Base-by-base conservation (phyloP, 2,888 invertebrate species). In the Parnassius apollo region DNA sequence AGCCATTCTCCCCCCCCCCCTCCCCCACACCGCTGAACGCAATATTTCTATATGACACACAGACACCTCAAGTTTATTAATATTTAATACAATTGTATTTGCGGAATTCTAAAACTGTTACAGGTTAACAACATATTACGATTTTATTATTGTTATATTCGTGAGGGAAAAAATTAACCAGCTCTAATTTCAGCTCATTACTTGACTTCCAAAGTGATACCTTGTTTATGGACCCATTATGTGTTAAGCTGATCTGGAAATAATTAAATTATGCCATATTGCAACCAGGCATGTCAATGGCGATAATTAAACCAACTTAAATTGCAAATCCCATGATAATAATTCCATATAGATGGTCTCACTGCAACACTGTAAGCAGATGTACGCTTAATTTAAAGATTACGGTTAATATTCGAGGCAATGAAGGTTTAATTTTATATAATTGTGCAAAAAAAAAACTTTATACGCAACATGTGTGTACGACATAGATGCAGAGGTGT, bases 171-270 rank as follows among this genome's bases (percentile, higher is more conserved):
- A 46, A 50, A 52, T 52, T 57, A 42, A 60, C 12, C 8, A 48
- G 52, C 44, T n/a, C 10, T 52, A 45, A 44, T 12, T 59, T 11
- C 9, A 12, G 25, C n/a, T 46, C 46, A 48, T 57, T 48, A 46
- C 25, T 56, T 46, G 55, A 46, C 55, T 4, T 45, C 9, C 48
- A 25, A 22, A 25, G 51, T 25, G 11, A 25, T 51, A 4, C 22
- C 25, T 12, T 51, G 9, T 25, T 51, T 22, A 42, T 48, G 48
- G 55, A 45, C 55, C 46, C 55, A 56, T 56, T 56, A 57, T n/a
- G 35, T 9, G 9, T n/a, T n/a, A 25, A 46, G 22, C n/a, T n/a
- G 25, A 12, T 35, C 10, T 9, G n/a, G 10, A 57, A 56, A 48
- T 13, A 57, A 57, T 46, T n/a, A 57, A 45, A 48, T 51, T 22